Evolutionary conservation across 2,888 invertebrate species (phyloP), one percentile per base, ranked within the genome.

Genomic region (Microctonus aethiopoides): DNA sequence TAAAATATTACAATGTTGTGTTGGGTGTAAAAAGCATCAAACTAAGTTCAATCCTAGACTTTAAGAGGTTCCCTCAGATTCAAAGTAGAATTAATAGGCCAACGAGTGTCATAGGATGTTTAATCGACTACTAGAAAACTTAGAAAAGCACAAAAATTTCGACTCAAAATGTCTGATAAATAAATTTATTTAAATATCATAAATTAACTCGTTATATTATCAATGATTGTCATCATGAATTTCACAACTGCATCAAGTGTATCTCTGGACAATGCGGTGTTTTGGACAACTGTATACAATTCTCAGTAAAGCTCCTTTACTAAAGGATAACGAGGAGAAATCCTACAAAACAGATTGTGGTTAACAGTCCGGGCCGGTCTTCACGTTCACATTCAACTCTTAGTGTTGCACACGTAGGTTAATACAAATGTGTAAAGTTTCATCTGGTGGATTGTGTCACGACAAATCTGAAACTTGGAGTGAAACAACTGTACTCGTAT

Each of bases 381-480:
- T 39, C 34, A 54, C 57, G 34, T 60, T 24, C 32, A 60, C 46
- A 32, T 26, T 39, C 29, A 52, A 60, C 60, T 32, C 39, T 59
- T 32, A 51, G 26, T 11, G 22, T 6, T 46, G 16, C 46, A 20
- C 46, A 46, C 16, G 20, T 46, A 46, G 16, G 34, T 22, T 46
- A 46, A 29, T 67, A 69, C 65, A 71, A 74, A 73, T 74, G 72
- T 66, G 72, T 66, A 63, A 74, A 76, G 72, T 74, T 73, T 60
- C 59, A 60, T 67, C 46, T 24, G 62, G 60, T 62, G 66, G 61
- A 74, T 70, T 46, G 46, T 70, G 73, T 68, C 71, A 36, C 66
- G 64, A 65, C 71, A 69, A 75, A 72, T 71, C 74, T 64, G 67
- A 61, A 72, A 75, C 73, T 72, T 72, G 41, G 67, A 26, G 36